Conservation (phyloP, 2,797 vertebrate genomes). For the Gymnoscopelus microlampas region DNA sequence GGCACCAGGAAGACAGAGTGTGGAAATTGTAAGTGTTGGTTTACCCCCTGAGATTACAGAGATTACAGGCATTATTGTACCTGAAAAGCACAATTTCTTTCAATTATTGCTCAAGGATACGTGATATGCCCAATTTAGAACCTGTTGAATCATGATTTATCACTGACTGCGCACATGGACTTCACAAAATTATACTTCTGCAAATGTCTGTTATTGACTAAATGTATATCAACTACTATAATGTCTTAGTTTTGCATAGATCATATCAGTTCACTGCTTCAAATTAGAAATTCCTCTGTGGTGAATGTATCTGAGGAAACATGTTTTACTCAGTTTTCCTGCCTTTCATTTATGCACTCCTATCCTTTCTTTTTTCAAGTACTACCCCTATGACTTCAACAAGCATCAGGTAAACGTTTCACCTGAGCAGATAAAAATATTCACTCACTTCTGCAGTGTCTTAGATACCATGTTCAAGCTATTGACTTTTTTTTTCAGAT, state of each 20-base stretch:
- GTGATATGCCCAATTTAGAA: neutral
- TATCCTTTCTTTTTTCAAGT: constrained; percentile 65
- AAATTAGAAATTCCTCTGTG: neutral
- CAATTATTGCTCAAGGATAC: neutral
- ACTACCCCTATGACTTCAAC: constrained; percentile 80
- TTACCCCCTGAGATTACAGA: neutral
- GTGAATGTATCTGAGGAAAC: too few species aligned
- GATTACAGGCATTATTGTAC: neutral
- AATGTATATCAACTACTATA: neutral
- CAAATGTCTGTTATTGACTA: neutral
- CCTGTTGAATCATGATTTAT: neutral
- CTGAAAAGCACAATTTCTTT: constrained; percentile 3
- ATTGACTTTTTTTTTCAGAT: constrained; percentile 65
- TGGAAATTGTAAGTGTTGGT: constrained; percentile 80
- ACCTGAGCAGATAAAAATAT: neutral
- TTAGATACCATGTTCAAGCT: neutral
- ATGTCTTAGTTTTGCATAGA: neutral
- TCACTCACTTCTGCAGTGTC: neutral
- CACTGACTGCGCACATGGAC: neutral
- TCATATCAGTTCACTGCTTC: neutral
- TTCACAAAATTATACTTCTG: neutral
- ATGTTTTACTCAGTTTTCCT: too few species aligned
- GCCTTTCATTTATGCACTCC: constrained; percentile 11
- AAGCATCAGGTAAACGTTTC: constrained; percentile 73
- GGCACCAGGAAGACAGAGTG: constrained; percentile 80